A percentile compares a stretch with the other conserved stretches of the same genome.
Evolutionary conservation across 35 echinoderm and acorn worm species (phyloP).

Genomic region (Diadema setosum): DNA sequence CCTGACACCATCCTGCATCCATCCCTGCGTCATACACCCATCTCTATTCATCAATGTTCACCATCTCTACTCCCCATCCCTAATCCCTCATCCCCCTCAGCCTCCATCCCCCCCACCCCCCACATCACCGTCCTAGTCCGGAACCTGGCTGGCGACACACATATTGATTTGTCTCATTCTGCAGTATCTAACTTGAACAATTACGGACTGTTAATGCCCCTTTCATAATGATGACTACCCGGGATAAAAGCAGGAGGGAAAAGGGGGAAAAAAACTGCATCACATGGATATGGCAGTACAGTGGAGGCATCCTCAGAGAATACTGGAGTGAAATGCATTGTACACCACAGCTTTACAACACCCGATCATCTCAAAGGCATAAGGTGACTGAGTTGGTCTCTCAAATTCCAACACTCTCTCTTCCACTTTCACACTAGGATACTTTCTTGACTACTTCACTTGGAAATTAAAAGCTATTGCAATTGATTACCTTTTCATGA

Average conservation of each 20-base stretch:
- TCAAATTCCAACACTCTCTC: background rate
- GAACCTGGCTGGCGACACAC: background rate
- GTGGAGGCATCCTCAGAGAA: background rate
- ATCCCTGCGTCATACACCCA: no score
- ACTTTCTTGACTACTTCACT: background rate
- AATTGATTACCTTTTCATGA: no score
- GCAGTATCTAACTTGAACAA: background rate
- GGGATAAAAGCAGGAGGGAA: background rate
- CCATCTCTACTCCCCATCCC: no score
- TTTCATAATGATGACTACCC: background rate
- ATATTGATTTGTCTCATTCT: constrained; percentile 2
- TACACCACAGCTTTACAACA: background rate
- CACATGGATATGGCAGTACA: background rate
- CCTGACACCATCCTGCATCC: background rate
- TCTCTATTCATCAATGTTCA: no score
- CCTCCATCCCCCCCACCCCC: background rate
- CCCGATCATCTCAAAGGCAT: background rate
- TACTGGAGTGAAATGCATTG: background rate
- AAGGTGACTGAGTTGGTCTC: background rate
- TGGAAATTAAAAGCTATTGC: background rate
- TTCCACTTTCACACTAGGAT: background rate
- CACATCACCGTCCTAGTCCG: background rate
- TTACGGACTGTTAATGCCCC: background rate
- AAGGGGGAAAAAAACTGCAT: no score
- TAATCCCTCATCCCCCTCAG: background rate